These are phyloP conservation scores for Nothobranchius furzeri DNA, from an alignment of 2,113 vertebrate species.

Conservation along the genomic window DNA sequence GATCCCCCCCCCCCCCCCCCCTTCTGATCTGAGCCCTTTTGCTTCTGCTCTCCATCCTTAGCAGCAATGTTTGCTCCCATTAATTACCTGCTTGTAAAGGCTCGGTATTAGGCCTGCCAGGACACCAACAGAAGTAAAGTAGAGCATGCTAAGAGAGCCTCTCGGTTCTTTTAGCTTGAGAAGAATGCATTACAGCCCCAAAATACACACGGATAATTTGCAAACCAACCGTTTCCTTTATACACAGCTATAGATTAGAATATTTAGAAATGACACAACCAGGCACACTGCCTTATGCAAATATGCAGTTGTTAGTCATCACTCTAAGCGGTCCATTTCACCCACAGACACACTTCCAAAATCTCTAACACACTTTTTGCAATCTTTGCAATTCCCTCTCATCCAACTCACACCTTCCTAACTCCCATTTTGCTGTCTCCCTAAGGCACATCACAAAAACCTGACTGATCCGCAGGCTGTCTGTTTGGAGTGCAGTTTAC, in stretches of 20 bases:
- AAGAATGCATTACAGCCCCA: slow-evolving; percentile 31
- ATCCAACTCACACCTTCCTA: slow-evolving; percentile 5
- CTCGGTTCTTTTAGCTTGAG: slow-evolving; percentile 33
- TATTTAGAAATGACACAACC: slow-evolving; percentile 55
- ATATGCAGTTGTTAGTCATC: slow-evolving; percentile 32
- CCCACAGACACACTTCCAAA: slow-evolving; percentile 9
- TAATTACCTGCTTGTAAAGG: slow-evolving; percentile 66
- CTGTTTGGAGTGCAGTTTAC: slow-evolving; percentile 73
- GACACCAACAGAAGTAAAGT: slow-evolving; percentile 45
- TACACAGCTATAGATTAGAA: slow-evolving; percentile 43
- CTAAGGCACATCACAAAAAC: slow-evolving; percentile 62
- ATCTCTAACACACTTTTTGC: neutral
- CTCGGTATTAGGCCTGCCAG: slow-evolving; percentile 54
- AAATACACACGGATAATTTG: slow-evolving; percentile 14
- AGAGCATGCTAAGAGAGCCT: slow-evolving; percentile 26
- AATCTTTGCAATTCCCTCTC: slow-evolving; percentile 37
- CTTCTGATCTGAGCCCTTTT: slow-evolving; percentile 18
- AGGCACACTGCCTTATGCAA: neutral
- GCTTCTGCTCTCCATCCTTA: slow-evolving; percentile 33
- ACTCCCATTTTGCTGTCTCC: slow-evolving; percentile 27
- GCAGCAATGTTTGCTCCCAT: slow-evolving; percentile 52
- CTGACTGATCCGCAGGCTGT: slow-evolving; percentile 56
- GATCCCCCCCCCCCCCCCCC: neutral
- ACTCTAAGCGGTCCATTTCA: slow-evolving; percentile 28
- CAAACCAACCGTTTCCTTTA: slow-evolving; percentile 42